Percentiles rank a stretch among this genome's conserved stretches.
phyloP scores from a whole-genome alignment of 2,113 vertebrate species.

The Oxyura jamaicensis region DNA sequence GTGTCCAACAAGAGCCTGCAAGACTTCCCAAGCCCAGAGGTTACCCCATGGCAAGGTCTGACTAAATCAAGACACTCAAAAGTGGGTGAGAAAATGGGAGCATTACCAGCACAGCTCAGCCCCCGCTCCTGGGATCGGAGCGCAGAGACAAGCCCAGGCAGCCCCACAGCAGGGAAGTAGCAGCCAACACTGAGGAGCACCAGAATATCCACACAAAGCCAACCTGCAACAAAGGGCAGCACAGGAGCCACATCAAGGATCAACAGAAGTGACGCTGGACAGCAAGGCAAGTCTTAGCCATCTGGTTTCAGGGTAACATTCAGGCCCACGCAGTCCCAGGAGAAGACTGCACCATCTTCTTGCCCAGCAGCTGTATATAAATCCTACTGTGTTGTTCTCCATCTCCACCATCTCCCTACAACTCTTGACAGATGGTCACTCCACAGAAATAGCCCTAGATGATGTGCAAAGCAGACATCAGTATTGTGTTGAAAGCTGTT shows the following conservation, averaged over 20 bases:
- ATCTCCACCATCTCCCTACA: background rate
- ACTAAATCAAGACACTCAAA: background rate
- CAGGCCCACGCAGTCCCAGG: background rate
- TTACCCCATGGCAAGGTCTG: background rate
- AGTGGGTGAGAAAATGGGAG: background rate
- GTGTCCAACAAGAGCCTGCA: background rate
- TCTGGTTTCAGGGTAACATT: background rate
- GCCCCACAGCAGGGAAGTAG: background rate
- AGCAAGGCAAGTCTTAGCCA: background rate
- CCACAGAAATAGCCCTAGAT: background rate
- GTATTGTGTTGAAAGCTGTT: background rate
- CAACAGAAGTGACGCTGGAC: accelerated
- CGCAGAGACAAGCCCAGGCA: background rate
- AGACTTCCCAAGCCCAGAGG: background rate
- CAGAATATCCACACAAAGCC: background rate
- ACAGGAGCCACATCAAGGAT: background rate
- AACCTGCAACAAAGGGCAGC: background rate
- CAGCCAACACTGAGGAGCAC: too few species aligned
- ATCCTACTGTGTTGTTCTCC: background rate
- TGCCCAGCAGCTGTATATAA: background rate
- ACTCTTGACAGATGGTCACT: background rate
- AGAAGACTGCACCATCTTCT: background rate
- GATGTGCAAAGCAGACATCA: too few species aligned
- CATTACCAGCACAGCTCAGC: background rate
- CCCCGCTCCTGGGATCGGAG: background rate